Base-by-base conservation (phyloP, 2,797 vertebrate genomes). In the Thaleichthys pacificus region DNA sequence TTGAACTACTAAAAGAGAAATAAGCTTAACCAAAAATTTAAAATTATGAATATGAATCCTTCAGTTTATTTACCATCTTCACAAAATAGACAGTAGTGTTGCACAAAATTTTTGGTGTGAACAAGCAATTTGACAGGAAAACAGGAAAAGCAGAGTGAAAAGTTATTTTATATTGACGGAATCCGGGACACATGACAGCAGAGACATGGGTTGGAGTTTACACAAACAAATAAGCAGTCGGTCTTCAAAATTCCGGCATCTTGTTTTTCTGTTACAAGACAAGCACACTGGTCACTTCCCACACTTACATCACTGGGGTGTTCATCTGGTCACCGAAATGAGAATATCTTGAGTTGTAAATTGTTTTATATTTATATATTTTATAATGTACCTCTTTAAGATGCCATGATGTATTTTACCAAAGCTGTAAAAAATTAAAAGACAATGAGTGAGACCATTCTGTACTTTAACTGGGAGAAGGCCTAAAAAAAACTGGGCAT, bases 331-430 rank as follows among this genome's bases (percentile, higher is more conserved):
- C 42, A 47, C 3, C 42, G 9, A 47, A 47, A 47, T 47, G 11
- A 47, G 2, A 47, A 47, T 47, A 47, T 14, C 3, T 42, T 24
- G 22, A 61, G 58, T 54, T 54, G 28, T 58, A 5, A 22, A 21
- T 22, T 4, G 7, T 61, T 22, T 61, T 12, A 22, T 61, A 22
- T 60, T 12, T 4, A n/a, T 8, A 60, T 24, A 60, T 12, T 56
- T 4, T n/a, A 17, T n/a, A 3, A 56, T 47, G 12, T 62, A 68
- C 71, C 69, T 78, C 68, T 84, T 91, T 88, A 94, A 67, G 89
- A 81, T 32, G 93, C 90, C 93, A 94, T 92, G 35, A 94, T 89
- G 78, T 94, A 83, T 72, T 94, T 93, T 70, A 94, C 92, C 78
- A 94, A 94, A 63, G 92, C 91, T 88, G 80, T 15, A 61, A 65